phyloP scores from a whole-genome alignment of 2,888 invertebrate genomes.

The Tiphia femorata region DNA sequence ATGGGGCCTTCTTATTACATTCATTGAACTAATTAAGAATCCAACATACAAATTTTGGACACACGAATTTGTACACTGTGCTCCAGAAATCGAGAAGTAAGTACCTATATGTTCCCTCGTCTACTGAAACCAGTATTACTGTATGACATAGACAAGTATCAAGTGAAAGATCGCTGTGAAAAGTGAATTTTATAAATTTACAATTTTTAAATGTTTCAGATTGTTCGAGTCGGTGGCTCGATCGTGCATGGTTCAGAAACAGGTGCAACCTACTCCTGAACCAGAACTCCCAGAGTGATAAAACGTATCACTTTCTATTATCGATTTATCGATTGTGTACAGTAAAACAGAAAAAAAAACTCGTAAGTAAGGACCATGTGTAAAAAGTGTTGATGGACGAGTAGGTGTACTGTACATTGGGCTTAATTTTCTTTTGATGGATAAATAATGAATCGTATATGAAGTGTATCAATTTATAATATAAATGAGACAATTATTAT shows the following conservation, averaged over 20 bases:
- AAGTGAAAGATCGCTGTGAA: not conserved
- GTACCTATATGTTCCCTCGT: constrained; percentile 52
- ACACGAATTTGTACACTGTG: constrained; percentile 99
- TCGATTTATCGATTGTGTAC: constrained; percentile 63
- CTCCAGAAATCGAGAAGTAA: constrained; percentile 99
- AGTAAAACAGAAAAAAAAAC: constrained; percentile 60
- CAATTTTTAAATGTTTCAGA: constrained; percentile 69
- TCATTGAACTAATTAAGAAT: constrained; percentile 99
- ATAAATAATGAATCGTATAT: constrained; percentile 54
- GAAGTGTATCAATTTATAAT: constrained; percentile 51
- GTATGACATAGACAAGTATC: not conserved
- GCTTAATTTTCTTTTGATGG: constrained; percentile 51
- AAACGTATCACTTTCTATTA: constrained; percentile 53
- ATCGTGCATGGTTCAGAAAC: constrained; percentile 92
- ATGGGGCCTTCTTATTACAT: constrained; percentile 98
- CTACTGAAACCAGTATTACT: not conserved
- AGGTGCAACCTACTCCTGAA: constrained; percentile 76
- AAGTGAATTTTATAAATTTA: not conserved
- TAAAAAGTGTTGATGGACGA: constrained; percentile 66
- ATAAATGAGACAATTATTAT: constrained; percentile 60
- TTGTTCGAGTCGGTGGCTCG: constrained; percentile 96
- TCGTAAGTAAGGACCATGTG: constrained; percentile 57
- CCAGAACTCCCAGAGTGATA: constrained; percentile 79
- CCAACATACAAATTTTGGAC: constrained; percentile 99
- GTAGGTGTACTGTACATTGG: constrained; percentile 64